Base-by-base conservation (phyloP, 2,113 vertebrate species). In the Myotis lucifugus region DNA sequence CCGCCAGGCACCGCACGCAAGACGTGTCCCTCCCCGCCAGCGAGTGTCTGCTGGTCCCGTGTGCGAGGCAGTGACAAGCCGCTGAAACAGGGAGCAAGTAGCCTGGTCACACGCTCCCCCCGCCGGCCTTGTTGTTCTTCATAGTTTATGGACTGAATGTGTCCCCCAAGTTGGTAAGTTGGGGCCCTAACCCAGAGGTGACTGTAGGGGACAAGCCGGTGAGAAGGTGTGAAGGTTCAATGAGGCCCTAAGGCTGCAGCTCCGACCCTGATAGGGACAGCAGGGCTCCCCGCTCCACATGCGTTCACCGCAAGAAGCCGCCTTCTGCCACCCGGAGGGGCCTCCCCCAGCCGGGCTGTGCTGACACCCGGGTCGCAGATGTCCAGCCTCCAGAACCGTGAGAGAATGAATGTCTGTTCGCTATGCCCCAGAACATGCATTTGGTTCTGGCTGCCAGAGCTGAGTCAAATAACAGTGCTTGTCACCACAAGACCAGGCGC, bases 41-140 rank as follows among this genome's bases (percentile, higher is more conserved):
- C n/a, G 17, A 29, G 69, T 18, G 11, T 40, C 74, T 4, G 29
- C 19, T 1, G 34, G 34, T 6, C 5, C 23, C 56, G 13, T 21
- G 29, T 6, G 8, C 46, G n/a, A 46, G 1, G 3, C 48, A 4
- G 19, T 1, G 10, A 27, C 18, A 52, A 27, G 34, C 23, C 15
- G 0, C 37, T 37, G 3, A 29, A 37, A 13, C 0, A 78, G 3
- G 0, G 10, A n/a, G 15, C 7, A 1, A 59, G 73, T 4, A 3
- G 59, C 21, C 64, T 1, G 8, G 25, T 17, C 21, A 15, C 17
- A 19, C 13, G 8, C 72, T 37, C 19, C 61, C 48, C 42, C 77
- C 23, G 9, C 15, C 15, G 19, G 64, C 61, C 21, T 6, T 1
- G 0, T 0, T 34, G 18, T 74, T 40, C 76, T 15, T 83, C 40